phyloP scores from a whole-genome alignment of 53 echinoderm and acorn worm species.

The Apostichopus leukothele region DNA sequence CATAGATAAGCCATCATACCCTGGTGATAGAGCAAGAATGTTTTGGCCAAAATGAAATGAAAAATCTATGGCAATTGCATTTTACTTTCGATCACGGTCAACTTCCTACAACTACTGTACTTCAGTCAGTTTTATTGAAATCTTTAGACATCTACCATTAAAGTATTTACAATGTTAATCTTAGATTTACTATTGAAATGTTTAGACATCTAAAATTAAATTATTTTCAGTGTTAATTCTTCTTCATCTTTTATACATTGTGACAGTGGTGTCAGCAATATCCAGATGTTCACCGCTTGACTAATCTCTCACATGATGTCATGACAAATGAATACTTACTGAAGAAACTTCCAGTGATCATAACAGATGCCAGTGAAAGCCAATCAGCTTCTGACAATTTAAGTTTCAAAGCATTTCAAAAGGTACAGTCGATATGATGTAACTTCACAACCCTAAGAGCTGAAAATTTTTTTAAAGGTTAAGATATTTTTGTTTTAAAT shows the following conservation, averaged over 20 bases:
- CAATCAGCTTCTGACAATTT: constrained; percentile 57
- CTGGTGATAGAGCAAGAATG: no score
- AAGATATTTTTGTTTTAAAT: no score
- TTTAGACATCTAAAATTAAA: not conserved
- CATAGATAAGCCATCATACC: no score
- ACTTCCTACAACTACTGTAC: no score
- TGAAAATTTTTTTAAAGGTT: no score
- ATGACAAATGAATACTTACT: constrained; percentile 60
- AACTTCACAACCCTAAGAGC: no score
- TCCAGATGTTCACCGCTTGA: constrained; percentile 4
- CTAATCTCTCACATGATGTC: constrained; percentile 43
- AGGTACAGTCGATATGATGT: no score
- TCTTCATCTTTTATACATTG: no score
- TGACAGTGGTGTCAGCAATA: constrained; percentile 57
- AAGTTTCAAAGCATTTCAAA: constrained; percentile 24
- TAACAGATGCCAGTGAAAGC: constrained; percentile 50
- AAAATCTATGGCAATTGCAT: not conserved
- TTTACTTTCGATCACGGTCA: not conserved
- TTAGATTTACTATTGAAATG: not conserved
- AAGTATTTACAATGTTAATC: not conserved
- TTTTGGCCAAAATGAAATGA: no score
- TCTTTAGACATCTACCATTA: not conserved
- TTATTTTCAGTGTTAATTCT: no score
- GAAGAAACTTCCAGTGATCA: constrained; percentile 57
- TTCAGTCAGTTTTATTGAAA: not conserved